A percentile compares a stretch with the other conserved stretches of the same genome.
These are phyloP conservation scores for Menura novaehollandiae DNA, from an alignment of 2,113 vertebrate species.

Conservation along the genomic window DNA sequence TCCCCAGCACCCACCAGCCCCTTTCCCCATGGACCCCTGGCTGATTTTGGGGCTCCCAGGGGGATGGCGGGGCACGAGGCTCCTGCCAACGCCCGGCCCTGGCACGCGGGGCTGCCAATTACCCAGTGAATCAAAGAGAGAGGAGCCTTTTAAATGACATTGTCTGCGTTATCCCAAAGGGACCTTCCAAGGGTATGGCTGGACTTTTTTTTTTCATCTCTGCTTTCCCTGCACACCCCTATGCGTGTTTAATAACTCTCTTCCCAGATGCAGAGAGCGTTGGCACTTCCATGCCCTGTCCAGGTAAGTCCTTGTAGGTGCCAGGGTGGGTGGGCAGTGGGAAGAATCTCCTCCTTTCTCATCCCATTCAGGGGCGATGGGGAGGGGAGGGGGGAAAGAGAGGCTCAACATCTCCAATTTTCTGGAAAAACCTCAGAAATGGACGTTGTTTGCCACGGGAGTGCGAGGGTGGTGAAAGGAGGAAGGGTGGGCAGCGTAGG, in stretches of 20 bases:
- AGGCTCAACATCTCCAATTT: not conserved
- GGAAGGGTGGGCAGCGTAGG: not conserved
- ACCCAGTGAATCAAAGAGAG: not conserved
- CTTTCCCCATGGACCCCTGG: not conserved
- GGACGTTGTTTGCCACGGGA: rapidly evolving
- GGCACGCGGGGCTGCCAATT: not conserved
- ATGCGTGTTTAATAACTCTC: not conserved
- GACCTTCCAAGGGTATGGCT: not conserved
- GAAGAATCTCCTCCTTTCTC: not conserved
- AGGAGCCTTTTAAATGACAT: not conserved
- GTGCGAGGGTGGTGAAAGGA: rapidly evolving
- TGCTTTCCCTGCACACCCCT: not conserved
- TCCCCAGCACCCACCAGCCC: not conserved
- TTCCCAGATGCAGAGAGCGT: not conserved
- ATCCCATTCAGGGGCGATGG: not conserved
- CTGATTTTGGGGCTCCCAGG: rapidly evolving
- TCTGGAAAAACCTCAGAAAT: not conserved
- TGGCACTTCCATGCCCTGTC: not conserved
- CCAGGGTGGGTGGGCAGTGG: rapidly evolving
- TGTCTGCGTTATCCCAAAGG: not conserved
- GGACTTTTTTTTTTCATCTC: not conserved
- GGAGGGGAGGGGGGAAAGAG: not conserved
- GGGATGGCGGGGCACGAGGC: not conserved
- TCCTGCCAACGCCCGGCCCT: not conserved
- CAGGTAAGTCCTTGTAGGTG: not conserved